Evolutionary conservation across 2,888 invertebrate species (phyloP).

Genomic region (Leptinotarsa tumamoca): DNA sequence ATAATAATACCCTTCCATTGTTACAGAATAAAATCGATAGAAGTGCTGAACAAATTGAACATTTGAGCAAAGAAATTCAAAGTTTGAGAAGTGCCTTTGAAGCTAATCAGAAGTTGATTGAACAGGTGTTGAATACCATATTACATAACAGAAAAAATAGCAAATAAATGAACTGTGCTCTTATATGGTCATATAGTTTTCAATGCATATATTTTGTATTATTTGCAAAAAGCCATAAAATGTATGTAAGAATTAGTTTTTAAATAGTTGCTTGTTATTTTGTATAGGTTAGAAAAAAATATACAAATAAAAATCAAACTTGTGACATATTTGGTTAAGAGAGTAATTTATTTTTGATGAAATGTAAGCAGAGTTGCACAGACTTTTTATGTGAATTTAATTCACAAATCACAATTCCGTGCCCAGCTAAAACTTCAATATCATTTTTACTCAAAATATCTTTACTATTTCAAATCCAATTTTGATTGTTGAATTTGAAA

Average conservation of each 20-base stretch:
- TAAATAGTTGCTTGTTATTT: neutral
- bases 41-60: constrained; percentile 76
- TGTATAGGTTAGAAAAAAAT: neutral
- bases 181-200: constrained; percentile 15
- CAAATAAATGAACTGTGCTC: constrained; percentile 40
- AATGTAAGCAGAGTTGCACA: no score
- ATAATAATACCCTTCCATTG: constrained; percentile 69
- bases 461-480: no score
- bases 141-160: constrained; percentile 52
- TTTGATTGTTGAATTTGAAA: no score
- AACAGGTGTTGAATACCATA: constrained; percentile 59
- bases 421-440: no score
- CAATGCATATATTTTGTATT: constrained; percentile 3
- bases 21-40: constrained; percentile 77
- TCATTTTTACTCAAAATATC: no score
- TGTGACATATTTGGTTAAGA: no score
- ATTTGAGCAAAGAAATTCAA: constrained; percentile 76
- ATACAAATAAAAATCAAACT: no score
- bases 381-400: no score
- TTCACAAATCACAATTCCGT: no score
- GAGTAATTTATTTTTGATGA: no score
- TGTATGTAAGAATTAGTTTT: neutral
- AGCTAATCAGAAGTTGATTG: constrained; percentile 57
- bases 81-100: constrained; percentile 67
- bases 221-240: neutral